Evolutionary conservation across 2,797 vertebrate genomes (phyloP).

Genomic region (Schizopygopsis pylzovi): DNA sequence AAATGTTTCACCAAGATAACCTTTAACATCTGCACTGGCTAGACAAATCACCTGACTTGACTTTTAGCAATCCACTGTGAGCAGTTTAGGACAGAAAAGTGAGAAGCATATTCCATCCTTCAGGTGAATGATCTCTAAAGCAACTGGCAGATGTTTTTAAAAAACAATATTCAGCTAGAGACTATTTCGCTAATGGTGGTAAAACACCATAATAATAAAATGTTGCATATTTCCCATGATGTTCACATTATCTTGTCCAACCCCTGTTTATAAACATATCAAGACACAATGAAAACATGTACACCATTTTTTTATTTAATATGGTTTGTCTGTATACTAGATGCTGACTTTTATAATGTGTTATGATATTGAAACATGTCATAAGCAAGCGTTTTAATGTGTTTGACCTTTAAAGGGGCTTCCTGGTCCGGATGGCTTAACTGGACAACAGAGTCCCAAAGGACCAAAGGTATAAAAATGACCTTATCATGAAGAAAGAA

Average conservation of each 20-base stretch:
- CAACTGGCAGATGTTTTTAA: neutral
- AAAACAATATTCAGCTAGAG: neutral
- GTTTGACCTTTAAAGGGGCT: constrained; percentile 40
- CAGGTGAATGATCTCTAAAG: neutral
- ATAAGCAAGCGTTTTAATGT: neutral
- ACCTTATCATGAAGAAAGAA: neutral
- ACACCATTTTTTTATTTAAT: neutral
- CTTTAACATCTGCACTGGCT: neutral
- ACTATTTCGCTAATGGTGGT: neutral
- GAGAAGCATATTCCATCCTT: neutral
- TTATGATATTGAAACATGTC: neutral
- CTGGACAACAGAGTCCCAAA: constrained; percentile 74
- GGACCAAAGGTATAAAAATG: constrained; percentile 77
- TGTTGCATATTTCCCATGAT: neutral
- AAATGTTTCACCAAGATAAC: too few relatives aligned
- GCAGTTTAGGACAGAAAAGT: neutral
- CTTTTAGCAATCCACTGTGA: neutral
- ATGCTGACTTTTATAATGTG: neutral
- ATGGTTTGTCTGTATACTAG: neutral
- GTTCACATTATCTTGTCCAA: neutral
- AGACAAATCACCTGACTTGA: neutral
- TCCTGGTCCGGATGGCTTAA: constrained; percentile 41
- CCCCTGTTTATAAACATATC: neutral
- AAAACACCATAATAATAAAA: neutral
- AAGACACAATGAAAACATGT: neutral